Conservation (phyloP, 1,140 invertebrate species). For the Drosophila aff. region DNA sequence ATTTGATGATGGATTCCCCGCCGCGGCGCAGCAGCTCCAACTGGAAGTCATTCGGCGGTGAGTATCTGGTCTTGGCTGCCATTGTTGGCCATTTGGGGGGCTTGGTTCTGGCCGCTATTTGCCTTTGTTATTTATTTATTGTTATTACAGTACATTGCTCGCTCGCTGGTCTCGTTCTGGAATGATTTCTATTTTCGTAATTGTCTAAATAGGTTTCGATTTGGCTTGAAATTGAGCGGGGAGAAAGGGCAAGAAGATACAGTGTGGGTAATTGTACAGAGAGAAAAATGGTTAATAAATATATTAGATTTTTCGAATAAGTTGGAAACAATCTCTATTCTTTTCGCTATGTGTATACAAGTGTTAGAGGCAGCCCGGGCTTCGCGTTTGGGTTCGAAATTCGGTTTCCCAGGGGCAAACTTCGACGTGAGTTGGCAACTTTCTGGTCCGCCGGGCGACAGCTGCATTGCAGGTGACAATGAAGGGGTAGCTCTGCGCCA, state of each 20-base stretch:
- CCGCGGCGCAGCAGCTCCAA: slow-evolving; percentile 11
- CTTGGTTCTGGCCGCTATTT: slow-evolving; percentile 67
- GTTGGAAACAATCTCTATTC: no score
- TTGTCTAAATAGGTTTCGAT: slow-evolving; percentile 73
- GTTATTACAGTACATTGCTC: slow-evolving; percentile 75
- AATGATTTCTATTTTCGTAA: slow-evolving; percentile 60
- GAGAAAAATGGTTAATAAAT: background rate
- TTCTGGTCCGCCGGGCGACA: slow-evolving; percentile 41
- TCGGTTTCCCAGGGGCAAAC: slow-evolving; percentile 36
- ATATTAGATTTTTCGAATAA: no score
- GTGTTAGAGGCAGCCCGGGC: slow-evolving; percentile 3
- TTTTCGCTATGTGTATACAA: slow-evolving; percentile 6
- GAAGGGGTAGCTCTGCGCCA: slow-evolving; percentile 32
- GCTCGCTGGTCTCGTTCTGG: slow-evolving; percentile 57
- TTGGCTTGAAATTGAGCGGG: slow-evolving; percentile 60
- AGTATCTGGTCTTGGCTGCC: slow-evolving; percentile 45
- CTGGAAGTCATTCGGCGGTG: slow-evolving; percentile 36
- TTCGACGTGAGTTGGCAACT: slow-evolving; percentile 44
- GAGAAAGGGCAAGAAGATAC: background rate
- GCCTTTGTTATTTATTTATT: slow-evolving; percentile 83
- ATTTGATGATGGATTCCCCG: slow-evolving; percentile 77
- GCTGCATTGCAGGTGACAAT: slow-evolving; percentile 52
- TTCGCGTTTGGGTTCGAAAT: background rate
- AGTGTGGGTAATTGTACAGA: background rate
- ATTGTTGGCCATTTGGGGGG: slow-evolving; percentile 64